Percentiles rank a stretch among this genome's conserved stretches.
These are phyloP conservation scores for Turnix velox DNA, from an alignment of 2,113 vertebrate genomes.

Conservation along the genomic window DNA sequence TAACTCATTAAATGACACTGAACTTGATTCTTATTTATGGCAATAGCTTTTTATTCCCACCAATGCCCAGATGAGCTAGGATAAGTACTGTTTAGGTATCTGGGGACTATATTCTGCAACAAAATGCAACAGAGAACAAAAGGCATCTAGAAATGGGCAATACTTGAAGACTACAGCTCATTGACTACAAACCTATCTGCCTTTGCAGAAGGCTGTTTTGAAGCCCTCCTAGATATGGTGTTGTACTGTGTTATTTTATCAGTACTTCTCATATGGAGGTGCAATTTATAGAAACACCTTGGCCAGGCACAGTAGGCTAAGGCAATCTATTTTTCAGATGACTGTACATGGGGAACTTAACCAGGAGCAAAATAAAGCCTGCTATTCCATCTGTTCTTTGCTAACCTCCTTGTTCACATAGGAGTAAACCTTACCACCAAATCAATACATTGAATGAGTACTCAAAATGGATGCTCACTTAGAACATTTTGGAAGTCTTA, in stretches of 20 bases:
- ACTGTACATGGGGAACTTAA: background rate
- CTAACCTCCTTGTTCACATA: background rate
- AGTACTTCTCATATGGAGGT: background rate
- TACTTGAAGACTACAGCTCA: background rate
- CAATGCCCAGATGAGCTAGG: background rate
- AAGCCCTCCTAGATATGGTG: background rate
- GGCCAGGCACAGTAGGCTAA: background rate
- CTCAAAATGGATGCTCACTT: background rate
- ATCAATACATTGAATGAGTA: background rate
- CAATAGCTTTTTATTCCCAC: background rate
- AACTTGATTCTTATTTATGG: background rate
- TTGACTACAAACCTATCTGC: background rate
- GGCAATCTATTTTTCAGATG: background rate
- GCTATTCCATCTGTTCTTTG: background rate
- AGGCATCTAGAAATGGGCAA: background rate
- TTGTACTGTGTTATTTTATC: background rate
- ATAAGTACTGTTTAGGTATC: background rate
- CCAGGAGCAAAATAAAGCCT: background rate
- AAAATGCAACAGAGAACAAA: background rate
- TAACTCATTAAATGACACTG: background rate
- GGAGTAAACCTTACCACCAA: background rate
- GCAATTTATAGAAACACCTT: background rate
- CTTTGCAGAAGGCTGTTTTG: background rate
- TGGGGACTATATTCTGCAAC: background rate
- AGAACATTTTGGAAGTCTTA: background rate